Evolutionary conservation across 2,888 invertebrate genomes (phyloP).

Genomic region (Drosophila recens): DNA sequence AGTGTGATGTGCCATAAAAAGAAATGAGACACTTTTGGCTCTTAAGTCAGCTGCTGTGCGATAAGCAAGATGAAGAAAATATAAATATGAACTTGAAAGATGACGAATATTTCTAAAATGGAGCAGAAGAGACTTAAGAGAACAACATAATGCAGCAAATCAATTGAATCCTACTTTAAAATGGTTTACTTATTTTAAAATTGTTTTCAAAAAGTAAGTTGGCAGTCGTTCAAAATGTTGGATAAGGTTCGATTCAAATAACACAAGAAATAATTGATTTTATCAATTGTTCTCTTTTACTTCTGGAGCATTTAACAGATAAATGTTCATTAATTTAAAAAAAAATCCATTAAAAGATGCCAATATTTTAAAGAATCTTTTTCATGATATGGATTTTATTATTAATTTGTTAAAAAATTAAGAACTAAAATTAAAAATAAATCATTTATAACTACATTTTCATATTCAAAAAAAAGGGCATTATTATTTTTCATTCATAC

Average conservation of each 20-base stretch:
- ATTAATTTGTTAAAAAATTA: too few relatives aligned
- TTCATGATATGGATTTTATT: too few relatives aligned
- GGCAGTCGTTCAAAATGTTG: background rate
- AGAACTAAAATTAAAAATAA: too few relatives aligned
- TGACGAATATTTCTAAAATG: conserved; percentile 12
- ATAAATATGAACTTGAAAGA: conserved; percentile 38
- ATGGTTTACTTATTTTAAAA: too few relatives aligned
- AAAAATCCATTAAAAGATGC: too few relatives aligned
- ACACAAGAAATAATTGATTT: too few relatives aligned
- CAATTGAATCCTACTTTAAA: background rate
- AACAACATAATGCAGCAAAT: background rate
- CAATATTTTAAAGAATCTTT: too few relatives aligned
- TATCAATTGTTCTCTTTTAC: too few relatives aligned
- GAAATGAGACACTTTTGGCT: conserved; percentile 67
- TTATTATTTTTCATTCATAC: conserved; percentile 7
- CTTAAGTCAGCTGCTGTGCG: conserved; percentile 25
- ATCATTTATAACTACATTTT: conserved; percentile 41
- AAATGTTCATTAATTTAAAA: too few relatives aligned
- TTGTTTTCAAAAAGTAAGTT: background rate
- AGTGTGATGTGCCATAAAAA: conserved; percentile 63
- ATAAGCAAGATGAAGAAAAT: conserved; percentile 36
- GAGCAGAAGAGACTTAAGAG: conserved; percentile 1
- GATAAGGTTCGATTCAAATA: background rate
- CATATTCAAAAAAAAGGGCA: conserved; percentile 27
- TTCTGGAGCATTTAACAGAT: too few relatives aligned